phyloP scores from a whole-genome alignment of 2,113 vertebrate species.

The Carassius auratus region DNA sequence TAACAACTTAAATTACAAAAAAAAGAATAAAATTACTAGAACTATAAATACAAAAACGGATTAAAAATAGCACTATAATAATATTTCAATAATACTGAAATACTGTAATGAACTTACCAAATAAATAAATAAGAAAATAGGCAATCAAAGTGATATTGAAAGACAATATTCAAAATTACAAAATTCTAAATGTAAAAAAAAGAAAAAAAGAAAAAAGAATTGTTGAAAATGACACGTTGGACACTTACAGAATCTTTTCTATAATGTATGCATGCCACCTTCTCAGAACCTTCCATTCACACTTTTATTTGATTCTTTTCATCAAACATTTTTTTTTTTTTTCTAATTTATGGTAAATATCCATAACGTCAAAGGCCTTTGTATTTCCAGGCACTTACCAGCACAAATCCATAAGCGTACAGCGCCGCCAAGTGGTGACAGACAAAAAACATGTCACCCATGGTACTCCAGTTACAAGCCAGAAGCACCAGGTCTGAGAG shows the following conservation, averaged over 20 bases:
- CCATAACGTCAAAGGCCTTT: not conserved
- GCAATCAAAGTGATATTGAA: not conserved
- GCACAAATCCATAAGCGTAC: slow-evolving; percentile 81
- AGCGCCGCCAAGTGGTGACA: slow-evolving; percentile 84
- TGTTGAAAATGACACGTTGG: not conserved
- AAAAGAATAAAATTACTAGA: not conserved
- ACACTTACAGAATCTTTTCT: not conserved
- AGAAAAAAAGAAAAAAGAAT: not conserved
- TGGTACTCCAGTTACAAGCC: slow-evolving; percentile 80
- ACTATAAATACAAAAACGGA: not conserved
- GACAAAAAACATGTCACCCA: slow-evolving; percentile 81
- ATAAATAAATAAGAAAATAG: not conserved
- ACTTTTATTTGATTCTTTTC: not conserved
- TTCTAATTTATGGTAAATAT: not conserved
- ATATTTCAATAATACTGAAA: not conserved
- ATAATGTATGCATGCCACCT: not conserved
- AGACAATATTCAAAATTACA: not conserved
- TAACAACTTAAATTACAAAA: too few species aligned
- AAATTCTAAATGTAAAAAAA: not conserved
- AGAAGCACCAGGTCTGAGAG: slow-evolving; percentile 78
- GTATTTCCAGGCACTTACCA: slow-evolving; percentile 69
- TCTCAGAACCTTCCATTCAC: not conserved
- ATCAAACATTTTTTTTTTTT: not conserved
- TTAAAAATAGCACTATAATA: not conserved
- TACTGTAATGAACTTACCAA: too few species aligned